Evolutionary conservation across 2,797 vertebrate species (phyloP).

Genomic region (Eulemur coronatus): DNA sequence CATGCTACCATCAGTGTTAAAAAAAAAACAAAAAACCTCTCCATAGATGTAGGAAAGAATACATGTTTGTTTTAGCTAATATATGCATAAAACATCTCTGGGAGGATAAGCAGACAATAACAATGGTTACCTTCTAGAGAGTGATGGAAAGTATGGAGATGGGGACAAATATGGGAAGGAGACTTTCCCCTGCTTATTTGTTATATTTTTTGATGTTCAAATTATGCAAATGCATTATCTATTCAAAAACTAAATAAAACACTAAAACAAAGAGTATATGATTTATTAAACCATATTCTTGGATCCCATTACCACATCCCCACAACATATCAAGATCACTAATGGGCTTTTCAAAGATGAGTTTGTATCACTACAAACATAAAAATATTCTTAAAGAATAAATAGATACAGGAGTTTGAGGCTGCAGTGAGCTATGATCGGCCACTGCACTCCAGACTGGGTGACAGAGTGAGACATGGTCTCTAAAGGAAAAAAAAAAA

Average conservation of each 20-base stretch:
- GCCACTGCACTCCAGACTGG: neutral
- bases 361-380: neutral
- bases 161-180: neutral
- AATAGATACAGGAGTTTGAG: neutral
- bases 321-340: neutral
- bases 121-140: neutral
- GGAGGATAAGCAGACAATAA: neutral
- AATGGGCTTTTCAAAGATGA: neutral
- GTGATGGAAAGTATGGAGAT: neutral
- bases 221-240: neutral
- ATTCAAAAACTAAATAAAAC: neutral
- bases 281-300: neutral
- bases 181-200: neutral
- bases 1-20: neutral
- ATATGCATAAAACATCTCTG: neutral
- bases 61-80: neutral
- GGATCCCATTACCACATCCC: neutral
- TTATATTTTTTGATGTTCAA: neutral
- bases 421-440: neutral
- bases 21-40: neutral
- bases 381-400: neutral
- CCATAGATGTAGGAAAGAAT: neutral
- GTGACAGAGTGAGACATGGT: neutral
- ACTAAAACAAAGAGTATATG: neutral
- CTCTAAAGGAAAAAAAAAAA: neutral